Base-by-base conservation (phyloP, 1,140 invertebrate species). In the Yoshiicerus persimilis region DNA sequence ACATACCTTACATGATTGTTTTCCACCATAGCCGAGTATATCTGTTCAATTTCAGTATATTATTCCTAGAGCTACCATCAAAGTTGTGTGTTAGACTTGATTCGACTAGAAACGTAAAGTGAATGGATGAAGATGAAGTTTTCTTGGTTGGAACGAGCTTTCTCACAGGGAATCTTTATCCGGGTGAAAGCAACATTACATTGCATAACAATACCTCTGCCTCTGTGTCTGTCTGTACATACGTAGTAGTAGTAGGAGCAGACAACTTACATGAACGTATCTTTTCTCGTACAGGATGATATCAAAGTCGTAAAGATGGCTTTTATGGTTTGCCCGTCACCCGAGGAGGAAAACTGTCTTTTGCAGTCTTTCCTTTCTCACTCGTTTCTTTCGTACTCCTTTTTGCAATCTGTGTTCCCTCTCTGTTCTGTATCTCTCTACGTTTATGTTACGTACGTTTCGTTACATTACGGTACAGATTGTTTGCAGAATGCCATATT, bases 231-330 rank as follows among this genome's bases (percentile, higher is more conserved):
- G 13, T 20, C 16, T 20, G 32, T 38, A 80, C 13, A 4, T n/a
- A 36, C 20, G 34, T 32, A 34, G 16, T 16, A 36, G 36, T 30
- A 16, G 30, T n/a, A n/a, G 32, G 27, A 23, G 32, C 8, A 80
- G 25, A 39, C 39, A 16, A 30, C 39, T 23, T 30, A 83, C 75
- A 83, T 27, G 56, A n/a, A 88, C 86, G 23, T 38, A 84, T 88
- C 80, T 88, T 88, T 85, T 88, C 87, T 88, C 25, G 8, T 80
- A 20, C 75, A 80, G 32, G 75, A 56, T 64, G 66, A 88, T 88
- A 88, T 88, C 88, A 88, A 88, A 88, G 88, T 88, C 88, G 86
- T 88, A 88, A 88, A 88, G 75, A 86, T 86, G 39, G 41, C 75
- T 84, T 88, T 88, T 88, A 88, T 88, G 88, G 88, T 86, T 88